phyloP scores from a whole-genome alignment of 2,113 vertebrate genomes.

The Thryonomys swinderianus region DNA sequence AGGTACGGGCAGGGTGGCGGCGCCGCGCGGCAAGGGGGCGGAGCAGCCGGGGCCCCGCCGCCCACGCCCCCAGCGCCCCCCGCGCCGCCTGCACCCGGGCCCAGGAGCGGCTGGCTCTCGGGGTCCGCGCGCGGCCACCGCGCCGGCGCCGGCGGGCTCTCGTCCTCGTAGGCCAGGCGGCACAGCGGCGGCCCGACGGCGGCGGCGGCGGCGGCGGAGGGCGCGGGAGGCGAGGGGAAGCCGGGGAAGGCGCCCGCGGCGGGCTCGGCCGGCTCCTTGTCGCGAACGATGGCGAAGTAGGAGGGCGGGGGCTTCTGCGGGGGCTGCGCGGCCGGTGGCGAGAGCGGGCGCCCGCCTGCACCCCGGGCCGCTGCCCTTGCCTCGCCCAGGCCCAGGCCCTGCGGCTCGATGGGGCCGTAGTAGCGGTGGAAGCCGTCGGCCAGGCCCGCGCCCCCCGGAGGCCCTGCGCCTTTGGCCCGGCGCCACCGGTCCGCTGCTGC shows the following conservation, averaged over 20 bases:
- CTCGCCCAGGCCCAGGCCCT: constrained; percentile 91
- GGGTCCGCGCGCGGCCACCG: constrained; percentile 80
- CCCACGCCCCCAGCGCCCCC: constrained; percentile 29
- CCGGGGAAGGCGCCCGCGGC: constrained; percentile 85
- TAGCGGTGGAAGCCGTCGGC: constrained; percentile 95
- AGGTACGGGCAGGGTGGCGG: constrained; percentile 89
- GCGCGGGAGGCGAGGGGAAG: constrained; percentile 82
- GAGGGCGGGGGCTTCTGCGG: constrained; percentile 85
- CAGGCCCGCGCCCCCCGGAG: constrained; percentile 86
- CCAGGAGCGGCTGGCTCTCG: constrained; percentile 80
- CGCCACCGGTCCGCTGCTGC: constrained; percentile 94
- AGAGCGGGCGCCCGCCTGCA: constrained; percentile 83
- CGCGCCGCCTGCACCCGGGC: constrained; percentile 47
- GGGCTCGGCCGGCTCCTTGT: constrained; percentile 87
- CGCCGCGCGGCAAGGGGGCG: constrained; percentile 87
- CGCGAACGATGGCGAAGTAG: constrained; percentile 88
- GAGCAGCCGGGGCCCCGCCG: constrained; percentile 76
- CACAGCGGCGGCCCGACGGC: constrained; percentile 84
- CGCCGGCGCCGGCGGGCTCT: constrained; percentile 78
- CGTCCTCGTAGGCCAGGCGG: constrained; percentile 88
- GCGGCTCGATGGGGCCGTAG: constrained; percentile 95
- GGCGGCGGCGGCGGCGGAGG: constrained; percentile 84
- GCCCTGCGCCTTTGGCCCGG: constrained; percentile 89
- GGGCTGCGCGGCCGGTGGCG: constrained; percentile 87
- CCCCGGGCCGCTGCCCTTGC: constrained; percentile 89